Base-by-base conservation (phyloP, 2,888 invertebrate genomes). In the Ochlodes sylvanus region DNA sequence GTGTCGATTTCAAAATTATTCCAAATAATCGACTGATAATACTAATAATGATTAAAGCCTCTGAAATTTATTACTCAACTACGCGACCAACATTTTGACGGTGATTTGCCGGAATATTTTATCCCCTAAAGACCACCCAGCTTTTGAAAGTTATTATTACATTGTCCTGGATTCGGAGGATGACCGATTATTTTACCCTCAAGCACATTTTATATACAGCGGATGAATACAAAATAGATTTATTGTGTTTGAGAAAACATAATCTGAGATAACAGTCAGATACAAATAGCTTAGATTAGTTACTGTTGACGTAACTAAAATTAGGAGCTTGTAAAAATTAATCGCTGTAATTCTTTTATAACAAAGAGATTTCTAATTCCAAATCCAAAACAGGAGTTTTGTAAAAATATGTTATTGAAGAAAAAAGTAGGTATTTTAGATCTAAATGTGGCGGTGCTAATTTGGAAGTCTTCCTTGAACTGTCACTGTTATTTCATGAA, bases 121-220 rank as follows among this genome's bases (percentile, higher is more conserved):
- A 68, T 67, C 60, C 55, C 44, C 60, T 12, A 14, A 61, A 55
- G 67, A 67, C 61, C 55, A 54, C 44, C 60, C 54, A n/a, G 55
- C 54, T 61, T 60, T 66, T 55, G n/a, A 67, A 61, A 67, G 61
- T 61, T 67, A 44, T 44, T 67, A 61, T 67, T 67, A 67, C 47
- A 67, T 61, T 61, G 61, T 55, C 55, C 61, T 54, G 47, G 47
- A 61, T 67, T 67, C 61, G 21, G 21, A 55, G 67, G 41, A 44
- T 67, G 67, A 55, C 54, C 61, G 67, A 61, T 67, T 55, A 67
- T 61, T 66, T 67, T 32, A 61, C 55, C 47, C 67, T 67, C 47
- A 52, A 55, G 47, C 55, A 55, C 44, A 44, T 61, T 61, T 61
- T 61, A 55, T 52, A 66, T 21, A 60, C 54, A 44, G 58, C 2